Conservation (phyloP, 2,113 vertebrate species). For the Variabilichromis moorii region DNA sequence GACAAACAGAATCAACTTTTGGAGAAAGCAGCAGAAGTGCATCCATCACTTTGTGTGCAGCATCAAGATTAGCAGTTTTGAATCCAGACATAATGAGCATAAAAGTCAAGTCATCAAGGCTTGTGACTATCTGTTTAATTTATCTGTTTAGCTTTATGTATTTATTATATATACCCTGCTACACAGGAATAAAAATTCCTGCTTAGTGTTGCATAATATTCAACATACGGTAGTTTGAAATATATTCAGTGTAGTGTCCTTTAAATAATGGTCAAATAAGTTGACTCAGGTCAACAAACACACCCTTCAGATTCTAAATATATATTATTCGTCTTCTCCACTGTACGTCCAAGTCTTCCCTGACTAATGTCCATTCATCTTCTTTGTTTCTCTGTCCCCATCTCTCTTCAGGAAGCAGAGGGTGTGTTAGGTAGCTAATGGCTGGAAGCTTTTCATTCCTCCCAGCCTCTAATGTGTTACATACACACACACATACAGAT, state of each 20-base stretch:
- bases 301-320: not conserved
- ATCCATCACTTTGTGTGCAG: not conserved
- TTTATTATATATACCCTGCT: not conserved
- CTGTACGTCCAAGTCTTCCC: not conserved
- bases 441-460: slow-evolving; percentile 66
- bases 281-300: not conserved
- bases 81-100: not conserved
- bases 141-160: not conserved
- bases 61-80: not conserved
- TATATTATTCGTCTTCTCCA: not conserved
- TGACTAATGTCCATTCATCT: not conserved
- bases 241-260: not conserved
- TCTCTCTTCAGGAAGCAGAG: slow-evolving; percentile 40
- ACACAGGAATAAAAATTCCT: not conserved
- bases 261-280: not conserved
- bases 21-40: not conserved
- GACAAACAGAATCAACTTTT: not conserved
- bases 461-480: slow-evolving; percentile 72
- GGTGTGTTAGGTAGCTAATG: slow-evolving; percentile 65
- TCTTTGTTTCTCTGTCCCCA: not conserved
- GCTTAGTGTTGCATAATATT: not conserved
- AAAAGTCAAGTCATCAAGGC: not conserved
- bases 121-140: not conserved
- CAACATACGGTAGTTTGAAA: not conserved
- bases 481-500: slow-evolving; percentile 28